Conservation (phyloP, 2,797 vertebrate species). For the Morus bassanus region DNA sequence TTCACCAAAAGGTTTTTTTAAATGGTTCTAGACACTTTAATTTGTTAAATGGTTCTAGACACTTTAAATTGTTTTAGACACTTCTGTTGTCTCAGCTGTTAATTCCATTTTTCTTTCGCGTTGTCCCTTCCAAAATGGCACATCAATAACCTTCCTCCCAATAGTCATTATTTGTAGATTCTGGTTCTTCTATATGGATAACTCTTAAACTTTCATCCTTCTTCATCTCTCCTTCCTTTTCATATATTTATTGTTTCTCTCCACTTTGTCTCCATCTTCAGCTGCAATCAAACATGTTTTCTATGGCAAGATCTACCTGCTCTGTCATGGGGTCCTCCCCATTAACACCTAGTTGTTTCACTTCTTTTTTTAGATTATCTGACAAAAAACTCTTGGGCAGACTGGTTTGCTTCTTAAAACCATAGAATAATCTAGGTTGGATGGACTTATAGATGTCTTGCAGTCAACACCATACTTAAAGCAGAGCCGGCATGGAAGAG, state of each 20-base stretch:
- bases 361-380: neutral
- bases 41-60: no score
- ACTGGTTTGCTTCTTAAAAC: neutral
- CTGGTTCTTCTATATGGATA: neutral
- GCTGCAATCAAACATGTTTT: neutral
- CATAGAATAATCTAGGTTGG: neutral
- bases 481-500: neutral
- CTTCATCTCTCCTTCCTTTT: neutral
- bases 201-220: neutral
- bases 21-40: no score
- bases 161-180: neutral
- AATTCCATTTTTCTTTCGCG: neutral
- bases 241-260: neutral
- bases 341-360: neutral
- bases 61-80: neutral
- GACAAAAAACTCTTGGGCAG: neutral
- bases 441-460: neutral
- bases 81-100: neutral
- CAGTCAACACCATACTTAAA: neutral
- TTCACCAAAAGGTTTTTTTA: neutral
- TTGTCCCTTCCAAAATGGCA: neutral
- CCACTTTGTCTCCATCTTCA: neutral
- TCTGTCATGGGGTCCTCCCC: no score
- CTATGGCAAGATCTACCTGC: neutral
- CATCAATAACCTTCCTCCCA: neutral